A percentile compares a stretch with the other conserved stretches of the same genome.
phyloP scores from a whole-genome alignment of 2,797 vertebrate species.

The Phataginus tricuspis region DNA sequence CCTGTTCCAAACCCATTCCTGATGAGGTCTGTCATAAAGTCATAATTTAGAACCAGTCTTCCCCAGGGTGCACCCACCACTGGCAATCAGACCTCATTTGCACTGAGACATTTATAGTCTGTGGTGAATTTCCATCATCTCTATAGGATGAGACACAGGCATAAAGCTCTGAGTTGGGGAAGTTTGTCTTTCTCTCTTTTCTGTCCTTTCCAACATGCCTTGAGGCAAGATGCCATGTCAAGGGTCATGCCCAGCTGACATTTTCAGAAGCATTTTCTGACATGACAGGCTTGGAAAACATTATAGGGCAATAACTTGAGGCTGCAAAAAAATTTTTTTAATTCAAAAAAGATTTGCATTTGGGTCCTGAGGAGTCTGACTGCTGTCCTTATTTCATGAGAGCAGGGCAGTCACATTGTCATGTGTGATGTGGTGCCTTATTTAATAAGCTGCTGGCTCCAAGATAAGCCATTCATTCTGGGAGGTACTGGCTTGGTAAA shows the following conservation, averaged over 20 bases:
- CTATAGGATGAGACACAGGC: neutral
- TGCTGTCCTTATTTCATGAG: conserved; percentile 13
- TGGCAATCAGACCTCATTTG: conserved; percentile 42
- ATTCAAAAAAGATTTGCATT: neutral
- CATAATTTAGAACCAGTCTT: neutral
- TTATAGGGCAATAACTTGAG: neutral
- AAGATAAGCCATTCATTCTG: conserved; percentile 34
- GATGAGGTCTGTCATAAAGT: neutral
- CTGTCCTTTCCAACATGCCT: neutral
- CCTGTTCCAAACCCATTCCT: neutral
- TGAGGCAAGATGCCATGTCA: neutral
- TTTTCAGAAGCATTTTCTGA: conserved; percentile 12
- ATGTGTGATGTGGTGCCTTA: neutral
- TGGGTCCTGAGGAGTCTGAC: neutral
- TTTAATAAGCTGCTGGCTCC: conserved; percentile 17
- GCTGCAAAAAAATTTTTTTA: neutral
- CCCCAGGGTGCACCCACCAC: neutral
- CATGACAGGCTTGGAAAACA: neutral
- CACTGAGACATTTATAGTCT: conserved; percentile 55
- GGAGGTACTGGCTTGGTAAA: conserved; percentile 46
- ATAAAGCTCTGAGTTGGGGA: neutral
- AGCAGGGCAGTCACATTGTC: neutral
- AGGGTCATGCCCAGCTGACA: neutral
- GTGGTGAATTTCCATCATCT: conserved; percentile 56
- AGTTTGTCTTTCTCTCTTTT: neutral